Evolutionary conservation across 35 echinoderm and acorn worm species (phyloP).

Genomic region (Holothuria glaberrima): DNA sequence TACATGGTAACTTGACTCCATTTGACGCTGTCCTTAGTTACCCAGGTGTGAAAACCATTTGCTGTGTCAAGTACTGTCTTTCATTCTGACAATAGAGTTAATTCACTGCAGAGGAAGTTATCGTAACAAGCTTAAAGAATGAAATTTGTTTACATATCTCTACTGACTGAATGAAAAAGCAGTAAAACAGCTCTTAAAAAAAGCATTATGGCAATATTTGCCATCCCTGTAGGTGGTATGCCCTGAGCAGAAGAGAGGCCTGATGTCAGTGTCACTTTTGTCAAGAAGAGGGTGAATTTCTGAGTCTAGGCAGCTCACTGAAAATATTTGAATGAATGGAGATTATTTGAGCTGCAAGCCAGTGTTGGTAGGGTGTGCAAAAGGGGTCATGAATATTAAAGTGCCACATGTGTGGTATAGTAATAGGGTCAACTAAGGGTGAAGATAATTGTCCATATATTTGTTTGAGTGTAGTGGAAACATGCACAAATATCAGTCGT

Average conservation of each 20-base stretch:
- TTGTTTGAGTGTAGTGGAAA: no score
- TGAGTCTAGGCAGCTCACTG: neutral
- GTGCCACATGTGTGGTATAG: neutral
- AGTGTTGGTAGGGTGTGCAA: neutral
- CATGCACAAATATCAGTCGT: no score
- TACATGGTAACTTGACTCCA: conserved; percentile 19
- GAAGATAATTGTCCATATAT: no score
- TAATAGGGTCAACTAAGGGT: no score
- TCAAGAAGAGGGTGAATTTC: neutral
- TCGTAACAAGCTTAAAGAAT: conserved; percentile 20
- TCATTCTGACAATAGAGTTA: conserved; percentile 5
- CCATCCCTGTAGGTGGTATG: neutral
- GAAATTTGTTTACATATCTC: conserved; percentile 17
- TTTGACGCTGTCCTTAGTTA: neutral
- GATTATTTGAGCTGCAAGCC: neutral
- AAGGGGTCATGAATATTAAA: neutral
- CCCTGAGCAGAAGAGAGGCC: neutral
- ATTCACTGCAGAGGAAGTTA: conserved; percentile 44
- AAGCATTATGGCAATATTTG: conserved; percentile 36
- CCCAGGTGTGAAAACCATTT: conserved; percentile 44
- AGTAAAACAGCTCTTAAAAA: neutral
- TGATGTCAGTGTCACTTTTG: neutral
- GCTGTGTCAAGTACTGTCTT: conserved; percentile 26
- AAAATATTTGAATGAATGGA: neutral
- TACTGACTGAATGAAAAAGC: neutral